Percentiles rank a stretch among this genome's conserved stretches.
Evolutionary conservation across 30 jellyfish, hydroid and myxozoan genomes (phyloP).

Genomic region (Aurelia sp.): DNA sequence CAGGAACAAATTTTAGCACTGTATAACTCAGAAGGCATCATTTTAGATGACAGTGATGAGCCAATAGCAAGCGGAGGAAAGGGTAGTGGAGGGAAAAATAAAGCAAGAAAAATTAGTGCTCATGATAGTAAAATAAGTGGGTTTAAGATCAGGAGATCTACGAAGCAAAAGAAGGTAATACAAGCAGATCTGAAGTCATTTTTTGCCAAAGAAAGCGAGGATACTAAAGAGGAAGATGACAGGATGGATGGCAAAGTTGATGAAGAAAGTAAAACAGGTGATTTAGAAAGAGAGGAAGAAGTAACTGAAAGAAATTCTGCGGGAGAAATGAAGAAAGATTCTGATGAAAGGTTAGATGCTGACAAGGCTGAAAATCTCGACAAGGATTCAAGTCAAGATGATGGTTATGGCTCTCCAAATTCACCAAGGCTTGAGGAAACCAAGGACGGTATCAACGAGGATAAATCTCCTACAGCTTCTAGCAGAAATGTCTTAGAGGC

Average conservation of each 20-base stretch:
- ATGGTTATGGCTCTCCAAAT: not conserved
- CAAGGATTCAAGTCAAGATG: too few relatives aligned
- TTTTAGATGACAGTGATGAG: conserved; percentile 31
- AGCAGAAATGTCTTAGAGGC: not conserved
- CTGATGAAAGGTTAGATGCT: not conserved
- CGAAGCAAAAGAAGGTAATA: conserved; percentile 50
- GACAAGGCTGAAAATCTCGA: not conserved
- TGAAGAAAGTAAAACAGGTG: not conserved
- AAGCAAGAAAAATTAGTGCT: not conserved
- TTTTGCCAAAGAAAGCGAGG: conserved; percentile 9
- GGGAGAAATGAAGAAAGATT: not conserved
- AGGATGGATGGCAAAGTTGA: not conserved
- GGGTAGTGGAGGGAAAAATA: conserved; percentile 9
- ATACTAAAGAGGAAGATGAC: not conserved
- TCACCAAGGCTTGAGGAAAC: not conserved
- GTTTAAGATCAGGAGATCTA: conserved; percentile 35
- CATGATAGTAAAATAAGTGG: conserved; percentile 29
- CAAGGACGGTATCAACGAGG: not conserved
- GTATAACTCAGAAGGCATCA: conserved; percentile 51
- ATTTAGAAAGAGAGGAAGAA: not conserved
- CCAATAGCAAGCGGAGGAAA: too few relatives aligned
- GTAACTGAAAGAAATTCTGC: not conserved
- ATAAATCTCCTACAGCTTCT: not conserved
- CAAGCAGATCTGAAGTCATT: conserved; percentile 63
- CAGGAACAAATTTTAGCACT: conserved; percentile 42